Base-by-base conservation (phyloP, 1,140 invertebrate species). In the Rhopalosiphum maidis region DNA sequence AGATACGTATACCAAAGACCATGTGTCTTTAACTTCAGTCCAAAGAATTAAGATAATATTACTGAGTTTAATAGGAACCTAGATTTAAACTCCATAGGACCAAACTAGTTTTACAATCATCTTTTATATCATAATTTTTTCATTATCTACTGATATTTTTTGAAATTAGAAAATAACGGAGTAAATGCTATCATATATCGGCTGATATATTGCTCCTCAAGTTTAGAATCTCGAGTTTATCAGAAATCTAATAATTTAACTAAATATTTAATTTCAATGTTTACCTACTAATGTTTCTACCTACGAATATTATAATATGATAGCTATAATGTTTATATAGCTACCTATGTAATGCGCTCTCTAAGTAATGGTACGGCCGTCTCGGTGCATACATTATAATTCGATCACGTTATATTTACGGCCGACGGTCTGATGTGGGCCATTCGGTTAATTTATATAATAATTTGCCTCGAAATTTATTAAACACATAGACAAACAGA, bases 341-440 rank as follows among this genome's bases (percentile, higher is more conserved):
- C 60, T 77, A 77, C 60, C 60, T 8, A 77, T 37, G 22, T 37
- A 83, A 83, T 37, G 35, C 22, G 6, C 21, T 35, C 35, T 37
- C 35, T 83, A 83, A 86, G 83, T 86, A 46, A 43, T 86, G 83
- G 11, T 8, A 43, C 23, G 83, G 46, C 41, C 83, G 86, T 87
- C 86, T 87, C 86, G 25, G 43, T 48, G 43, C 43, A 43, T n/a
- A 55, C 21, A 55, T 22, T 54, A 54, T 86, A 86, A 86, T 89
- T 89, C 35, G 87, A 89, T 89, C 87, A 35, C 51, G 18, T 51
- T 51, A 55, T 37, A 37, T 89, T 89, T 89, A 89, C n/a, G 87
- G 87, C 35, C 51, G 87, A 54, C 51, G 87, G 87, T 89, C n/a
- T 89, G 87, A 89, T 89, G 87, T 43, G 30, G 86, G 86, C 87